Evolutionary conservation across 1,140 invertebrate genomes (phyloP), one percentile per base, ranked within the genome.

Genomic region (Heliothis subflexa): DNA sequence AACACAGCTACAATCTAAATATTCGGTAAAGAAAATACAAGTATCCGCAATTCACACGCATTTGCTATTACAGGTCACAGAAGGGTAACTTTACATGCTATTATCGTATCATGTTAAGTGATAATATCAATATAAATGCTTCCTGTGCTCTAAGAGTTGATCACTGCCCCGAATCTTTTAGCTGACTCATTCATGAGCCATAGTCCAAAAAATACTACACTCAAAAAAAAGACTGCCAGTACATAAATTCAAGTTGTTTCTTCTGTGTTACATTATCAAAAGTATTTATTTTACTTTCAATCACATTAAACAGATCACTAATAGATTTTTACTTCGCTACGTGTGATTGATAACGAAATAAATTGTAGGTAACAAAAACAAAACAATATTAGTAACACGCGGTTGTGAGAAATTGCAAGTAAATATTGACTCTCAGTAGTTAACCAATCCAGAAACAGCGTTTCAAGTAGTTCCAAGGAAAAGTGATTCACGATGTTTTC

Each of bases 401-500:
- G 45, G 52, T 79, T 78, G 61, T 76, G 47, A 78, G 68, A 82
- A 82, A 77, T 75, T 25, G 75, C 55, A 75, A 61, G 79, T 78
- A 82, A 87, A 87, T 87, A 87, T 87, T 85, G 83, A 82, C 81
- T 82, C 18, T 66, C 25, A 18, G 57, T 59, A 68, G 80, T 82
- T 78, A 82, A 84, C 78, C 74, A 82, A 83, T 81, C 57, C 81
- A 81, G 82, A 78, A 84, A 79, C 81, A 74, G 55, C 81, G 76
- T 81, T 85, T 85, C 83, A 82, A 90, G 89, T 88, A 86, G 87
- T 89, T 94, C 90, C 90, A 86, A 79, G 83, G 84, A 91, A 90
- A 80, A 80, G 81, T 91, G 89, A 92, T 86, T 93, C 92, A 92
- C 87, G 80, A 86, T 92, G 87, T 93, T 92, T 93, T 91, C 87